A percentile compares a stretch with the other conserved stretches of the same genome.
Evolutionary conservation across 2,797 vertebrate genomes (phyloP).

Genomic region (Silurus lanzhouensis): DNA sequence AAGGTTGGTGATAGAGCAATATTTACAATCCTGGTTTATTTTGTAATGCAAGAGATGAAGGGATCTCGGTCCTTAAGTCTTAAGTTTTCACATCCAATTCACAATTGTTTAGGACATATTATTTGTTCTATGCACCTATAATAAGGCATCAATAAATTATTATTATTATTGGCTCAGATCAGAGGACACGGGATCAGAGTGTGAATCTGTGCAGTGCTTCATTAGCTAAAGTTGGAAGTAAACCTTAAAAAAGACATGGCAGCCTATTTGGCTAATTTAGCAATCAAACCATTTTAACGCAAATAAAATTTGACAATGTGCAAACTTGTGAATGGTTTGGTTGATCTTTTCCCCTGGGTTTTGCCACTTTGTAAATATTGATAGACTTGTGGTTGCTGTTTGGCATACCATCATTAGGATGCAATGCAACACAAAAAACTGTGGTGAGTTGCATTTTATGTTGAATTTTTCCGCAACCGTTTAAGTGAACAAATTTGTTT

Average conservation of each 20-base stretch:
- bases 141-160: not conserved
- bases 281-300: not conserved
- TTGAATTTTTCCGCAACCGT: not conserved
- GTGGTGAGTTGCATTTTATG: not conserved
- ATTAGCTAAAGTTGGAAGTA: slow-evolving; percentile 27
- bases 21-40: no score
- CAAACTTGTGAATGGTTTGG: not conserved
- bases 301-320: slow-evolving; percentile 16
- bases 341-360: not conserved
- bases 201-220: not conserved
- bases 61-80: no score
- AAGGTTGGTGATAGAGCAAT: no score
- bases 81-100: not conserved
- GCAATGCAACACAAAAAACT: not conserved
- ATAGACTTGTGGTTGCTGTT: not conserved
- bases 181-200: not conserved
- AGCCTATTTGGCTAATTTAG: not conserved
- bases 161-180: not conserved
- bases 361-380: not conserved
- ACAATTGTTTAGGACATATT: not conserved
- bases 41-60: no score
- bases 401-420: not conserved
- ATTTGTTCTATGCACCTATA: no score
- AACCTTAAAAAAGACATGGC: slow-evolving; percentile 33
- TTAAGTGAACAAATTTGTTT: not conserved